Evolutionary conservation across 2,113 vertebrate species (phyloP), one percentile per base, ranked within the genome.

Genomic region (Xerus inauris): DNA sequence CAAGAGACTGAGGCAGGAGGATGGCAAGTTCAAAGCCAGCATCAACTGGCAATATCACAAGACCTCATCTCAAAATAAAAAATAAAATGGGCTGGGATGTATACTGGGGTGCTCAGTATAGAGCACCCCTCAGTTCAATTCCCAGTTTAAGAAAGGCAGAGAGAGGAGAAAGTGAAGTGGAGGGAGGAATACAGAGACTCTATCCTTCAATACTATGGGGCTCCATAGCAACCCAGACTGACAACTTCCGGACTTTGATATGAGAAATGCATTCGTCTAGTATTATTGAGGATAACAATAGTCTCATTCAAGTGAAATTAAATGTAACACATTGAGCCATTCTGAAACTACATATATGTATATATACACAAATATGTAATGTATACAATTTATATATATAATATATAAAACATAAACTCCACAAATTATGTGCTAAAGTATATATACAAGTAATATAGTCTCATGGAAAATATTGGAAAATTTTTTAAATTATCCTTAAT

Each of bases 391-490:
- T 28, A 51, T 51, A 49, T 49, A 47, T 83, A 59, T 47, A 22
- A 19, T 38, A 77, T 57, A 42, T 22, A 62, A 28, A 62, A 22
- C 9, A n/a, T 87, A 81, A 16, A 81, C 30, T 22, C 17, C n/a
- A 32, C 38, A 54, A 30, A 59, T n/a, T 89, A 77, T 11, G 1
- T 35, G 17, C 71, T 81, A 38, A 30, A 49, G 30, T 87, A 0
- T 81, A 0, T 89, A 45, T 2, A 47, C 26, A 76, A 54, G 20
- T 65, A 89, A 64, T 86, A 32, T 24, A 40, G 67, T 75, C 87
- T 87, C 28, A 65, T 65, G 49, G 32, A 83, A 93, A 94, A 87
- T 76, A 86, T 65, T 73, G 62, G 35, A 93, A 87, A 59, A 84
- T 17, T 79, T 51, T 28, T 94, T 9, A 42, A 93, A 71, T 91